These are phyloP conservation scores for Colistium nudipinnis DNA, from an alignment of 2,113 vertebrate species.

Conservation along the genomic window DNA sequence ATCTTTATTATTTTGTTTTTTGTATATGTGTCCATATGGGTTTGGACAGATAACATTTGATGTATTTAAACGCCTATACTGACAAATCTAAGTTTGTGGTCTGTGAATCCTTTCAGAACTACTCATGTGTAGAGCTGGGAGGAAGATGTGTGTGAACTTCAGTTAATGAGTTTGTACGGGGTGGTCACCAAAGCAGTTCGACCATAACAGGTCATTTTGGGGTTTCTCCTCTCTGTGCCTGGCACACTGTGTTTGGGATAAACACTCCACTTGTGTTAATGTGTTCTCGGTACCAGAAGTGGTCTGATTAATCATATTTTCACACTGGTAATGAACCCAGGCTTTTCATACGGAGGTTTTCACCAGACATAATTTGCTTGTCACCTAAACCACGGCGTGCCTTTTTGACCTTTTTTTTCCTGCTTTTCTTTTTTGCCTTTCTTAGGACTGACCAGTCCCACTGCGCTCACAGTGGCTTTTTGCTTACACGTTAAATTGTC, in stretches of 20 bases:
- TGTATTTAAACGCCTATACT: too few relatives aligned
- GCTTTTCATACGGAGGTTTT: too few relatives aligned
- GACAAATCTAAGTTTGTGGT: background rate
- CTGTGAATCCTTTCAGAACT: slow-evolving; percentile 18
- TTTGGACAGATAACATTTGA: too few relatives aligned
- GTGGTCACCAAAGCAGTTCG: slow-evolving; percentile 10
- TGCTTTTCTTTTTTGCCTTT: background rate
- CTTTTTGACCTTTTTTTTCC: background rate
- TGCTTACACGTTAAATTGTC: background rate
- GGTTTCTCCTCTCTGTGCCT: slow-evolving; percentile 24
- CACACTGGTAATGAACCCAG: background rate
- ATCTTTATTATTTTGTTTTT: too few relatives aligned
- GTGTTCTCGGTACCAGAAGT: slow-evolving; percentile 4
- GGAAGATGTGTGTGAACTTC: slow-evolving; percentile 9
- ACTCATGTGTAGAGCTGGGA: slow-evolving; percentile 22
- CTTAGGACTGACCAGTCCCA: background rate
- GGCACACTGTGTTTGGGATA: slow-evolving; percentile 38
- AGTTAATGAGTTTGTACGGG: slow-evolving; percentile 1
- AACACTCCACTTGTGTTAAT: slow-evolving; percentile 14
- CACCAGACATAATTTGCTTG: too few relatives aligned
- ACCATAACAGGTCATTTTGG: slow-evolving; percentile 21
- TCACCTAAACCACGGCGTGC: background rate
- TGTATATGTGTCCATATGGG: too few relatives aligned
- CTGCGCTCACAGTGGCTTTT: background rate
- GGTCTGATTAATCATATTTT: background rate